Evolutionary conservation across 1,140 invertebrate species (phyloP).

Genomic region (Eurosta solidaginis): DNA sequence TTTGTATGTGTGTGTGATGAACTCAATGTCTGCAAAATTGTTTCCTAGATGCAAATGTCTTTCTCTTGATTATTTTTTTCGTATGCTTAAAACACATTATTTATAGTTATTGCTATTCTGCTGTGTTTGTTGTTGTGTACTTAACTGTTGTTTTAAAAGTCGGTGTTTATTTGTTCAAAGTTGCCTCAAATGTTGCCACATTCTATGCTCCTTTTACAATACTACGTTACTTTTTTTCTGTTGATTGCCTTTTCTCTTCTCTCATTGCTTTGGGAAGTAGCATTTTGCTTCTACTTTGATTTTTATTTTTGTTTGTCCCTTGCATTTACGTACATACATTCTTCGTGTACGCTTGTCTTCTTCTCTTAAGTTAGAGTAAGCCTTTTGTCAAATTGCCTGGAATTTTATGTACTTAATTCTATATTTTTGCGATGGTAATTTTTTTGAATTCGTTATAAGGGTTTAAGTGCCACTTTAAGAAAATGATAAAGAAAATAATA

Average conservation of each 20-base stretch:
- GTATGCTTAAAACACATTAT: no score
- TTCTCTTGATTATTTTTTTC: no score
- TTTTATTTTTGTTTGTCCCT: neutral
- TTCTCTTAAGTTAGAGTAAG: neutral
- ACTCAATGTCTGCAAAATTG: no score
- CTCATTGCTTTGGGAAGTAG: neutral
- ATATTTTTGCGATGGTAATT: conserved; percentile 7
- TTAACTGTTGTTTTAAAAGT: neutral
- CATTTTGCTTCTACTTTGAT: neutral
- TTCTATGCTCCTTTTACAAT: neutral
- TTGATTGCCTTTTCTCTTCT: neutral
- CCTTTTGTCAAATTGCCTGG: conserved; percentile 39
- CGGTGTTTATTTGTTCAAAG: conserved; percentile 4
- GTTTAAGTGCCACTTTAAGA: neutral
- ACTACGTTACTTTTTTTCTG: neutral
- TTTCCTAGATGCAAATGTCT: no score
- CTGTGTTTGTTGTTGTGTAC: neutral
- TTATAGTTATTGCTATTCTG: no score
- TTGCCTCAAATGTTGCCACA: neutral
- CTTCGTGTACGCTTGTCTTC: no score
- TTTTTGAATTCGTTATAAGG: neutral
- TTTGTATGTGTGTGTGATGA: no score
- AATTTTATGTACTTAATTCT: conserved; percentile 47
- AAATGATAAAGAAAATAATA: neutral
- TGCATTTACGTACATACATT: neutral